A percentile compares a stretch with the other conserved stretches of the same genome.
phyloP scores from a whole-genome alignment of 2,888 invertebrate genomes.

The Aporophyla lueneburgensis region DNA sequence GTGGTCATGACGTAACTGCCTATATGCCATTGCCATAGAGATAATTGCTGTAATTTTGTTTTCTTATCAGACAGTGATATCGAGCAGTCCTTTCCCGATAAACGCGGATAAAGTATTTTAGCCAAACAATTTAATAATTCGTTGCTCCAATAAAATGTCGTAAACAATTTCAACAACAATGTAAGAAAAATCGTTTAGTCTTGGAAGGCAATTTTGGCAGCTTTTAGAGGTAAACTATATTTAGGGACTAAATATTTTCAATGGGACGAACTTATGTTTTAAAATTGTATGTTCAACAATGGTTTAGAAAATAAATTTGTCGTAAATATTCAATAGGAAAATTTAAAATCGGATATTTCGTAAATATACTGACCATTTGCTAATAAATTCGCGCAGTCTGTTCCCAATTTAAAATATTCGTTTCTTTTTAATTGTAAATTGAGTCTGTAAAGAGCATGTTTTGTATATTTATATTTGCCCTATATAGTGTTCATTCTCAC shows the following conservation, averaged over 20 bases:
- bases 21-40: conserved; percentile 34
- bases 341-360: conserved; percentile 54
- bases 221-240: conserved; percentile 54
- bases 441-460: conserved; percentile 20
- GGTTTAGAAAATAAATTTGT: conserved; percentile 49
- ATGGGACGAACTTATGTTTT: conserved; percentile 50
- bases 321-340: conserved; percentile 51
- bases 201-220: conserved; percentile 71
- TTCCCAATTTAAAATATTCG: conserved; percentile 70
- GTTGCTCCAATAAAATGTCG: conserved; percentile 56
- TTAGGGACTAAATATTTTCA: conserved; percentile 43
- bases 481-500: neutral
- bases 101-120: conserved; percentile 36
- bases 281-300: conserved; percentile 40
- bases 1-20: conserved; percentile 6
- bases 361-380: conserved; percentile 67
- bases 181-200: conserved; percentile 36
- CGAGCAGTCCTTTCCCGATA: conserved; percentile 35
- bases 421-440: conserved; percentile 26
- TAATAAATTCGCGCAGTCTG: conserved; percentile 80
- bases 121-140: conserved; percentile 54
- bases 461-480: conserved; percentile 10
- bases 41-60: neutral
- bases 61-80: conserved; percentile 19
- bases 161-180: conserved; percentile 52